phyloP scores from a whole-genome alignment of 2,113 vertebrate species.

The Oncorhynchus masou region DNA sequence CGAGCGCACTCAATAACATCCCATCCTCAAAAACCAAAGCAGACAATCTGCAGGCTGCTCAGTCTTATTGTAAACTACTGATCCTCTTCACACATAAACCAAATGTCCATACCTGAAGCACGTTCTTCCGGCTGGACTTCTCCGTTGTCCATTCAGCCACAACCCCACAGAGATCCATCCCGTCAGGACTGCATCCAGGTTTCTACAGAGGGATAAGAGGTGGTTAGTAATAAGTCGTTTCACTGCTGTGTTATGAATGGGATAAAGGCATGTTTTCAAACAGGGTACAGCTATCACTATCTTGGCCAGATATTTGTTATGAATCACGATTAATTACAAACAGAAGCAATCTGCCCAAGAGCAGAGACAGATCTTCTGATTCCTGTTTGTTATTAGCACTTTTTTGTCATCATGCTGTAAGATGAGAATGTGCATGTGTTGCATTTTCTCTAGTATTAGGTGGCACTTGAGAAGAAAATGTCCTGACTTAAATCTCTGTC shows the following conservation, averaged over 20 bases:
- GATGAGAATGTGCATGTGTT: not conserved
- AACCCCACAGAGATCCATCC: slow-evolving; percentile 81
- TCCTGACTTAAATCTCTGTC: too few species aligned
- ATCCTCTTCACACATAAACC: not conserved
- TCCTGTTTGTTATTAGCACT: too few species aligned
- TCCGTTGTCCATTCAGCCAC: slow-evolving; percentile 82
- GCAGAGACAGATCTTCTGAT: too few species aligned
- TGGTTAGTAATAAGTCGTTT: not conserved
- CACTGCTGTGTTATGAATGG: too few species aligned
- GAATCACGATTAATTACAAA: too few species aligned
- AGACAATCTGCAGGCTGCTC: not conserved
- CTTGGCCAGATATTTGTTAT: too few species aligned
- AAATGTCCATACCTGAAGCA: slow-evolving; percentile 80
- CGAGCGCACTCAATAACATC: not conserved
- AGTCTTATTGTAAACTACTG: not conserved
- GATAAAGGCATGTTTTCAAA: too few species aligned
- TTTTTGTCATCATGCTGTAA: too few species aligned
- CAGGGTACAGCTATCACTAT: too few species aligned
- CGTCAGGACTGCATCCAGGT: slow-evolving; percentile 76
- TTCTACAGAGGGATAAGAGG: slow-evolving; percentile 66
- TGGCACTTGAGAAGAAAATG: too few species aligned
- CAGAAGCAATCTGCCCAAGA: too few species aligned
- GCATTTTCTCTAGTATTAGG: not conserved
- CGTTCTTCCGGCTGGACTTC: slow-evolving; percentile 87
- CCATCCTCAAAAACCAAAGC: not conserved